A percentile compares a stretch with the other conserved stretches of the same genome.
These are phyloP conservation scores for Caracal caracal DNA, from an alignment of 2,113 vertebrate genomes.

Conservation along the genomic window DNA sequence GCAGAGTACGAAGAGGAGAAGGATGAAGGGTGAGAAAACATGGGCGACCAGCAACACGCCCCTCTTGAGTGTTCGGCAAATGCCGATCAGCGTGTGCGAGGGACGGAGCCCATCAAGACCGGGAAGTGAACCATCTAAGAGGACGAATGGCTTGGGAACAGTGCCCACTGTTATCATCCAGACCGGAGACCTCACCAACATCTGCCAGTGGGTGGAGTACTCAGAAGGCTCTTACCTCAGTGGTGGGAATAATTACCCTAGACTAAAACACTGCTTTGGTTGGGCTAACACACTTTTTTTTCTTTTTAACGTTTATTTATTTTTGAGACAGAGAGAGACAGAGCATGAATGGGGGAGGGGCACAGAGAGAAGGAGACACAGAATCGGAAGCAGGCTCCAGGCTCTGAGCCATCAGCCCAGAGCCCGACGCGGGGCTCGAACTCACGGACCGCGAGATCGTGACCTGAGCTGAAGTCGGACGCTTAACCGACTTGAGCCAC, in stretches of 20 bases:
- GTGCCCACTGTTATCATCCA: background rate
- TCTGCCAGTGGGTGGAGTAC: background rate
- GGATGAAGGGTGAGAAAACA: background rate
- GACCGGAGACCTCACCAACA: background rate
- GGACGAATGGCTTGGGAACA: background rate
- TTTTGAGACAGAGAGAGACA: too few species aligned
- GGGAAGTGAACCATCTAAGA: background rate
- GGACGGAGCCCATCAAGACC: background rate
- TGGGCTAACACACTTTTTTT: background rate
- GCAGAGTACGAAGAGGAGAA: background rate
- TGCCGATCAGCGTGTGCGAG: background rate
- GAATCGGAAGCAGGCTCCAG: too few species aligned
- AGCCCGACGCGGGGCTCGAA: too few species aligned
- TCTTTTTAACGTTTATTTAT: too few species aligned
- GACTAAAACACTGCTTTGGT: background rate
- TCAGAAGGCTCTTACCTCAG: background rate
- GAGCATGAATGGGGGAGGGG: too few species aligned
- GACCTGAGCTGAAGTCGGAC: too few species aligned
- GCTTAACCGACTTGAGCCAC: too few species aligned
- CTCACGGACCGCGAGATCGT: too few species aligned
- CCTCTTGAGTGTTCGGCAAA: background rate
- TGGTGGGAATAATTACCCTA: too few species aligned
- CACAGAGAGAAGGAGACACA: too few species aligned
- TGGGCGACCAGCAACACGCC: background rate
- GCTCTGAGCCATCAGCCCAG: too few species aligned